These are phyloP conservation scores for Drosophila willistoni DNA, from an alignment of 1,140 invertebrate species.

Conservation along the genomic window DNA sequence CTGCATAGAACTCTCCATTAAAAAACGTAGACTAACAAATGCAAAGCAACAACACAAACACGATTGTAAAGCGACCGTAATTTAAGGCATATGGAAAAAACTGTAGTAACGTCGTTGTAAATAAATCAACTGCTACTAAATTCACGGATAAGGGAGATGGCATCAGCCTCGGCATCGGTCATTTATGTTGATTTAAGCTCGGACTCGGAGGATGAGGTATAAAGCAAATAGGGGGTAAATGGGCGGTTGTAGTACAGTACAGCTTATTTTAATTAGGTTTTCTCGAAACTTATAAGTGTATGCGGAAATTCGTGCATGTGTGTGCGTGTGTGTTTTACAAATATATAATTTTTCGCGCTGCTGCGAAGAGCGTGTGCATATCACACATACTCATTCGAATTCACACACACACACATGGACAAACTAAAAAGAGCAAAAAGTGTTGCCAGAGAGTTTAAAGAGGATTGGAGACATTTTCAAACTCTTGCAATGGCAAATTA, in stretches of 20 bases:
- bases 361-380: conserved; percentile 49
- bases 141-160: background rate
- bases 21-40: conserved; percentile 55
- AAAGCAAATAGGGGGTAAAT: conserved; percentile 26
- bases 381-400: conserved; percentile 34
- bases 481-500: conserved; percentile 48
- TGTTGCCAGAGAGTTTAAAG: conserved; percentile 42
- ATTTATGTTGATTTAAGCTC: conserved; percentile 69
- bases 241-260: conserved; percentile 67
- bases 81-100: conserved; percentile 18
- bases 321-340: conserved; percentile 47
- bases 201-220: conserved; percentile 74
- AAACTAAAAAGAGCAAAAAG: conserved; percentile 15
- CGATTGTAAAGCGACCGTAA: conserved; percentile 37
- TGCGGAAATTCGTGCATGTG: background rate
- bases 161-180: conserved; percentile 47
- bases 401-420: conserved; percentile 29
- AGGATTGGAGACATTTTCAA: conserved; percentile 34
- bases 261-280: conserved; percentile 70
- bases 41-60: conserved; percentile 49
- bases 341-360: conserved; percentile 67
- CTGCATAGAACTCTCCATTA: conserved; percentile 48
- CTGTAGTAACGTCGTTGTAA: background rate
- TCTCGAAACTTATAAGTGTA: conserved; percentile 43
- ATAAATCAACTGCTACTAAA: background rate